Evolutionary conservation across 2,113 vertebrate species (phyloP).

Genomic region (Dascyllus trimaculatus): DNA sequence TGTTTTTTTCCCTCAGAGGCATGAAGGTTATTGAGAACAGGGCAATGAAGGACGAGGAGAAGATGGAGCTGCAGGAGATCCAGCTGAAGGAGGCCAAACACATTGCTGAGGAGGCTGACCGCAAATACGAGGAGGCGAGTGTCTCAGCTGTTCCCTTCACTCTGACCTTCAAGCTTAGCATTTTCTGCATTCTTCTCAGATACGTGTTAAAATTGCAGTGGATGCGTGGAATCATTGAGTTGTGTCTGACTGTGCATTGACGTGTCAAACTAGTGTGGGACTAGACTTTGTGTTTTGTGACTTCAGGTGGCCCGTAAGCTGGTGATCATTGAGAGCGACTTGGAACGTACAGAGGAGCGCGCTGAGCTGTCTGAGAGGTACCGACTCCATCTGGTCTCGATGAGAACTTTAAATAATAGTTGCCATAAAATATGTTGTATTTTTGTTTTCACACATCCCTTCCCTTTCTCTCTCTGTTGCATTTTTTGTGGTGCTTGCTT

Average conservation of each 20-base stretch:
- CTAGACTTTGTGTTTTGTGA: conserved; percentile 25
- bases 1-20: conserved; percentile 87
- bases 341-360: conserved; percentile 97
- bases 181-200: neutral
- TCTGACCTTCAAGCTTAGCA: conserved; percentile 10
- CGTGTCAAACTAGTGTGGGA: neutral
- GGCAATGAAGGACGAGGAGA: conserved; percentile 98
- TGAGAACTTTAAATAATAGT: neutral
- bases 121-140: conserved; percentile 98
- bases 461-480: neutral
- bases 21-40: conserved; percentile 99
- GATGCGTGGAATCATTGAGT: neutral
- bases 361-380: conserved; percentile 97
- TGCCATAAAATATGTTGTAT: neutral
- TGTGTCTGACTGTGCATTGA: neutral
- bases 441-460: neutral
- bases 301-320: conserved; percentile 97
- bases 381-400: conserved; percentile 41
- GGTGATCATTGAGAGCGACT: conserved; percentile 98
- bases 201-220: neutral
- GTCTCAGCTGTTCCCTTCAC: conserved; percentile 34
- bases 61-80: conserved; percentile 99
- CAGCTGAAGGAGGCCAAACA: conserved; percentile 99
- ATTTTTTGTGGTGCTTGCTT: neutral
- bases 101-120: conserved; percentile 98